Conservation (phyloP, 2,797 vertebrate species). For the Falco concolor region DNA sequence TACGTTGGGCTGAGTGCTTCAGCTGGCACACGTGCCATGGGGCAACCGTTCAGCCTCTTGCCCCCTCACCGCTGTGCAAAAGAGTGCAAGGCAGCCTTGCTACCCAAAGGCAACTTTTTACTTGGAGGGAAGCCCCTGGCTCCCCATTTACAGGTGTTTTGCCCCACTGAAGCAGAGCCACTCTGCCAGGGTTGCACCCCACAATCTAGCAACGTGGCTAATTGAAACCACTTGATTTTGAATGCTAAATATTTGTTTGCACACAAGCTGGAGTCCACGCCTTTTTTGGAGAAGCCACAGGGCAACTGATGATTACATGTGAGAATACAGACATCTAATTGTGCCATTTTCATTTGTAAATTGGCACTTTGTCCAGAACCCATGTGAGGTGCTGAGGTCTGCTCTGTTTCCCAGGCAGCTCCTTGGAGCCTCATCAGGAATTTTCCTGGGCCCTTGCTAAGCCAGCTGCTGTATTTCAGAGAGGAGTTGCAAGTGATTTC, state of each 20-base stretch:
- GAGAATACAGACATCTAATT: constrained; percentile 56
- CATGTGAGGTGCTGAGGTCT: constrained; percentile 34
- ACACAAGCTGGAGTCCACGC: constrained; percentile 40
- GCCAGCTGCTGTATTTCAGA: constrained; percentile 46
- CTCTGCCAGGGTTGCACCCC: background rate
- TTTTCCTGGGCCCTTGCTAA: constrained; percentile 36
- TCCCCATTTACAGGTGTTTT: background rate
- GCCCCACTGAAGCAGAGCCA: background rate
- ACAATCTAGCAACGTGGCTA: background rate
- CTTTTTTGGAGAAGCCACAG: constrained; percentile 35
- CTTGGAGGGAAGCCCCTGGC: background rate
- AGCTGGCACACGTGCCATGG: background rate
- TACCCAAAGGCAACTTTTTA: background rate
- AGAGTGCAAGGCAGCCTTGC: background rate
- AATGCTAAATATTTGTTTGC: constrained; percentile 55
- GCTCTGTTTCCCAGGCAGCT: constrained; percentile 35
- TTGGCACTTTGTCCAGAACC: constrained; percentile 34
- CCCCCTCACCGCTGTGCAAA: fast-evolving
- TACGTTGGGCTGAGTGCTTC: background rate
- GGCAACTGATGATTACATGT: constrained; percentile 40
- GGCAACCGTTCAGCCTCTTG: background rate
- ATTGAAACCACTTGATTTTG: constrained; percentile 48
- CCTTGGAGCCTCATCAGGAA: constrained; percentile 53
- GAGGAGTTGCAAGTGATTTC: constrained; percentile 24
- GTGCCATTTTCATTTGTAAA: constrained; percentile 52